Conservation (phyloP, 2,888 invertebrate species). For the Unio pictorum region DNA sequence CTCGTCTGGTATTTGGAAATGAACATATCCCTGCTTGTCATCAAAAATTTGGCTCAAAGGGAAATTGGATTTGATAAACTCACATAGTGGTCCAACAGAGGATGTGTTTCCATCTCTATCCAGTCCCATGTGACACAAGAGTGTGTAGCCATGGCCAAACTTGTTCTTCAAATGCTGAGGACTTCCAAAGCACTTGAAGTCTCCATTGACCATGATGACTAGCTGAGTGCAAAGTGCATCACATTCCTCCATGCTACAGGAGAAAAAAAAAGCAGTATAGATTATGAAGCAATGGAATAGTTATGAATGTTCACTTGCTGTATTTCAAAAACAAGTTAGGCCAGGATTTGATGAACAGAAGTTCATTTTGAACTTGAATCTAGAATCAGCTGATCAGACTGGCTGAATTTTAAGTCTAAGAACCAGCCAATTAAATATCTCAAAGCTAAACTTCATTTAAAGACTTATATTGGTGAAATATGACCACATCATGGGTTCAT, state of each 20-base stretch:
- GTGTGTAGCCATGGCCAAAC: constrained; percentile 74
- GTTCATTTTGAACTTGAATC: background rate
- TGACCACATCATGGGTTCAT: too few species aligned
- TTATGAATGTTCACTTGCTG: background rate
- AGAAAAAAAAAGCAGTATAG: background rate
- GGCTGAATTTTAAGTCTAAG: too few species aligned
- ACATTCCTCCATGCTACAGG: constrained; percentile 87
- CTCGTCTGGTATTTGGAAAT: constrained; percentile 66
- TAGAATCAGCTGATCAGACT: too few species aligned
- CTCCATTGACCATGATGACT: constrained; percentile 84
- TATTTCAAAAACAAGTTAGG: background rate
- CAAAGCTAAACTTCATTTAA: too few species aligned
- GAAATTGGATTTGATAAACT: constrained; percentile 74
- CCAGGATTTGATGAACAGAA: background rate
- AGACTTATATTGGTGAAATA: too few species aligned
- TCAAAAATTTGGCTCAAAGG: constrained; percentile 79
- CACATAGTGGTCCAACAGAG: constrained; percentile 37
- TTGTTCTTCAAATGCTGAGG: constrained; percentile 82
- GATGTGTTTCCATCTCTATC: constrained; percentile 39
- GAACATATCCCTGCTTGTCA: constrained; percentile 76
- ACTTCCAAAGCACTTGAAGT: constrained; percentile 82
- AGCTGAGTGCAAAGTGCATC: constrained; percentile 85
- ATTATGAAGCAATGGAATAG: background rate
- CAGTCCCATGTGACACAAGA: constrained; percentile 48
- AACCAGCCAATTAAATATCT: too few species aligned